Conservation (phyloP, 2,888 invertebrate genomes). For the Phaonia tiefii region DNA sequence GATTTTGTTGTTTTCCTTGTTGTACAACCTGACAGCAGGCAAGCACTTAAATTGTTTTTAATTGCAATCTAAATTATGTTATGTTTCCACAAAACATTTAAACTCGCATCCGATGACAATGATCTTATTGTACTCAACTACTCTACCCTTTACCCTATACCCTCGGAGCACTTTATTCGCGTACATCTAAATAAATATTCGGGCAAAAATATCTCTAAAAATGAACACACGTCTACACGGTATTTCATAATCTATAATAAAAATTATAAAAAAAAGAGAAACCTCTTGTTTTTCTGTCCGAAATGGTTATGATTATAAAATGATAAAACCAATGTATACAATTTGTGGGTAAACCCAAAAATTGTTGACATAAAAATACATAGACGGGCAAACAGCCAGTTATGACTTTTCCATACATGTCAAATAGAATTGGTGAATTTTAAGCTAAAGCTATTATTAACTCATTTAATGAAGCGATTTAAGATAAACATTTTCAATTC, state of each 20-base stretch:
- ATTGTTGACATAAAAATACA: constrained; percentile 28
- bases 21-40: neutral
- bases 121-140: constrained; percentile 43
- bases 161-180: no score
- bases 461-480: constrained; percentile 67
- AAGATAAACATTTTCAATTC: constrained; percentile 52
- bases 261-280: constrained; percentile 56
- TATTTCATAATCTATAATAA: constrained; percentile 27
- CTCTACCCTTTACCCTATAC: neutral
- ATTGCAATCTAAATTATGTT: constrained; percentile 53
- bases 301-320: constrained; percentile 37
- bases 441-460: constrained; percentile 60
- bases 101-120: constrained; percentile 38
- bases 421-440: constrained; percentile 32
- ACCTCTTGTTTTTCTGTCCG: constrained; percentile 52
- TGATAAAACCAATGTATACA: constrained; percentile 19
- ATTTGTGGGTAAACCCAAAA: constrained; percentile 32
- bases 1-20: neutral
- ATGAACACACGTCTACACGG: neutral
- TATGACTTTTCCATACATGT: constrained; percentile 49
- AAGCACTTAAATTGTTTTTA: constrained; percentile 52
- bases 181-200: neutral
- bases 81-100: constrained; percentile 51
- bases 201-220: neutral
- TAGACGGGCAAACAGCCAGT: neutral